Conservation (phyloP, 2,888 invertebrate genomes). For the Cancer borealis region DNA sequence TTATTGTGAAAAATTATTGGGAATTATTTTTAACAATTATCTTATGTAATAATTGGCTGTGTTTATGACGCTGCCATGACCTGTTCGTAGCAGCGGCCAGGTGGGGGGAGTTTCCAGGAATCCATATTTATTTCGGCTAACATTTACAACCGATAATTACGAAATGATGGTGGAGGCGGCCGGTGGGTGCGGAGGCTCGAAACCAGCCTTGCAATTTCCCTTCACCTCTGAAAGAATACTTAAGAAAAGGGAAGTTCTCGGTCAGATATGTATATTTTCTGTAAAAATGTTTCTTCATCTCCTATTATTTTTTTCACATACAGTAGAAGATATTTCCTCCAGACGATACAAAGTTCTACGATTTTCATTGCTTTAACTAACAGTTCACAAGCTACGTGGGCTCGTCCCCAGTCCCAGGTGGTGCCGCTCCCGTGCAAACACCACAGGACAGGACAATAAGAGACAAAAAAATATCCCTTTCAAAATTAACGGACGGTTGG, state of each 20-base stretch:
- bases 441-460: not conserved
- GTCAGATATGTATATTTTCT: not conserved
- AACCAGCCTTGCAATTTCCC: not conserved
- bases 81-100: not conserved
- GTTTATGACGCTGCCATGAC: slow-evolving; percentile 21
- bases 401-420: not conserved
- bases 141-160: slow-evolving; percentile 21
- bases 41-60: not conserved
- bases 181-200: not conserved
- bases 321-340: no score
- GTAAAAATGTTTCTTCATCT: no score
- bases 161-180: not conserved
- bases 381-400: not conserved
- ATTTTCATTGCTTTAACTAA: not conserved
- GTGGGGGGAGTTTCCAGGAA: slow-evolving; percentile 1
- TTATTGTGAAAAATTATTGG: slow-evolving; percentile 31
- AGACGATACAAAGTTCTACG: not conserved
- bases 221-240: not conserved
- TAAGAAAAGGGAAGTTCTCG: not conserved
- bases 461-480: not conserved
- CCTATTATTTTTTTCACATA: not conserved
- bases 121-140: slow-evolving; percentile 24
- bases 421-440: not conserved
- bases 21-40: slow-evolving; percentile 33
- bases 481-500: not conserved